Base-by-base conservation (phyloP, 1,140 invertebrate genomes). In the Drosophila jambulina region DNA sequence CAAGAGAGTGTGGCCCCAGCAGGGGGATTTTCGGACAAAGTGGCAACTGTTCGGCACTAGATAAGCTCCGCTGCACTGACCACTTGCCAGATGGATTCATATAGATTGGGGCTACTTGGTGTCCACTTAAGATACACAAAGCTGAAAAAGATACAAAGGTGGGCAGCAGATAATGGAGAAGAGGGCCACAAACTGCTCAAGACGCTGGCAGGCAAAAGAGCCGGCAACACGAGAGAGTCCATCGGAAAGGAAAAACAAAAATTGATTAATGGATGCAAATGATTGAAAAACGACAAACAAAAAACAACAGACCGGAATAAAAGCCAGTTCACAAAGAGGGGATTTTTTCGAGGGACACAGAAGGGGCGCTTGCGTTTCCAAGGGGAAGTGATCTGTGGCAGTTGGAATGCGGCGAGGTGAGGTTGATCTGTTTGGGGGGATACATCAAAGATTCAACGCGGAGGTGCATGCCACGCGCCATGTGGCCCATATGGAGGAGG, bases 201-300 rank as follows among this genome's bases (percentile, higher is more conserved):
- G 57, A 38, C 12, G 34, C 58, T 59, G 75, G n/a, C 43, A 43
- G 64, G 65, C 69, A 48, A 29, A 38, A 32, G 59, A 38, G 46
- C 40, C 34, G 40, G 45, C 27, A 49, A 34, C 45, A 51, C 23
- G 40, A n/a, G 49, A n/a, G 49, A 21, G 51, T 53, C 51, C 51
- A 42, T 34, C 25, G 48, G 54, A 40, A 71, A 59, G 29, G 38
- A 61, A 49, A 72, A 68, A 70, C 60, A 69, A 64, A 84, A 87
- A 84, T 91, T 91, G 87, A 91, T 91, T 91, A 91, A 91, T 91
- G 87, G 81, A 91, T 91, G 88, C 78, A 83, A 82, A 78, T 90
- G 86, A 91, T 91, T 91, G 85, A 82, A 67, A 63, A 90, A 84
- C 70, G 81, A 69, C 86, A 80, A 74, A 17, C 53, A 72, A 72